A percentile compares a stretch with the other conserved stretches of the same genome.
Evolutionary conservation across 2,797 vertebrate species (phyloP).

Genomic region (Paramormyrops hopkinsi): DNA sequence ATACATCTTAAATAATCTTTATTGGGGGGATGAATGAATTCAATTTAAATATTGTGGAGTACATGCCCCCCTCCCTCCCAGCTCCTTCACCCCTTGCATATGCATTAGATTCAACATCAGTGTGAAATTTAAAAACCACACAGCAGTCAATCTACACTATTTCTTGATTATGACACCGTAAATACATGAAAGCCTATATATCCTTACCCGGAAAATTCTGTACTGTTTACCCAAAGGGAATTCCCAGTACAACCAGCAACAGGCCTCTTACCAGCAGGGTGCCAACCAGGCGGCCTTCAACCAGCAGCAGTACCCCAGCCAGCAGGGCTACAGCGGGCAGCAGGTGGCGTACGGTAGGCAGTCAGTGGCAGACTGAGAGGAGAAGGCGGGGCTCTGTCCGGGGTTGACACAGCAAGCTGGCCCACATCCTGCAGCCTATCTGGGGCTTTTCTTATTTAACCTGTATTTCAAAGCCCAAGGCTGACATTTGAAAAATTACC

Average conservation of each 20-base stretch:
- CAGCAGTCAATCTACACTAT: not conserved
- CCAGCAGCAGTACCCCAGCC: conserved; percentile 86
- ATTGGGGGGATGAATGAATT: not conserved
- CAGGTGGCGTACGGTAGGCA: conserved; percentile 82
- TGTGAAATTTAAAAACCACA: not conserved
- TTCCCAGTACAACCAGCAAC: conserved; percentile 87
- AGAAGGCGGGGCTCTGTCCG: not conserved
- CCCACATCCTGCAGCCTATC: not conserved
- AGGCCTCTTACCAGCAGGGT: conserved; percentile 84
- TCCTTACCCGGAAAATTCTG: not conserved
- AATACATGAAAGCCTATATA: not conserved
- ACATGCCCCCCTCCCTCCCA: not conserved
- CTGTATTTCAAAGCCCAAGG: not conserved
- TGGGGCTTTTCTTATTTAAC: not conserved
- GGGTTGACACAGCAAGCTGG: not conserved
- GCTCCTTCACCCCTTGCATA: not conserved
- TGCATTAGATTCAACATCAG: not conserved
- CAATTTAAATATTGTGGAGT: not conserved
- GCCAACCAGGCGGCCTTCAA: conserved; percentile 75
- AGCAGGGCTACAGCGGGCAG: conserved; percentile 81
- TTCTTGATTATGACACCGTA: not conserved
- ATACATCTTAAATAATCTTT: not conserved
- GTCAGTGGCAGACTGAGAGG: not conserved
- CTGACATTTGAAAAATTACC: not conserved
- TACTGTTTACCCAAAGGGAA: conserved; percentile 63